Base-by-base conservation (phyloP, 2,888 invertebrate species). In the Crematogaster levior region DNA sequence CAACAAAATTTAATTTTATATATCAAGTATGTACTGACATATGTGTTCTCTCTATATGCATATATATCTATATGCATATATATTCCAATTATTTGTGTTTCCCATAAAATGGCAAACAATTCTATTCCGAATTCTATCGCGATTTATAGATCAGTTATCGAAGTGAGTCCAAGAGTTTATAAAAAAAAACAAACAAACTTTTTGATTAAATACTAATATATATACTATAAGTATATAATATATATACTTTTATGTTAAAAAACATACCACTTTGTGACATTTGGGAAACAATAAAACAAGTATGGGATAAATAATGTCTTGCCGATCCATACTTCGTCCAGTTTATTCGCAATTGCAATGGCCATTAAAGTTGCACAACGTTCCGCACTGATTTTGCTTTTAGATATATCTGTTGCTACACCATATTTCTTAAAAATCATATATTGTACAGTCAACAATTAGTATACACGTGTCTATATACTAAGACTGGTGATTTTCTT, bases 291-390 rank as follows among this genome's bases (percentile, higher is more conserved):
- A 53, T 77, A 74, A 3, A 4, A 27, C n/a, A 92, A 27, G 81
- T 94, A 94, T 9, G 88, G 58, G 1, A 94, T 27, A 73, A 91
- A 21, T 61, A 61, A 61, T 7, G 6, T 1, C 3, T 0, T 40
- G 7, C 96, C 96, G 87, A 97, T 96, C 98, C 98, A 98, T 0
- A 96, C 96, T 94, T 97, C 96, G 61, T 93, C 91, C 66, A 95
- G 90, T 93, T 96, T 95, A 92, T 96, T 96, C 10, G 96, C 96
- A 61, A 96, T 92, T 1, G 96, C 95, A 7, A 96, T 92, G 0
- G 96, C 96, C 92, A 96, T 96, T 6, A 96, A 92, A 80, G 95
- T 92, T 0, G 95, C 96, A 89, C 96, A 96, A 63, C 96, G 94
- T 91, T 96, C 95, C 0, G 95, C 95, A 6, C 95, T 95, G 93